phyloP scores from a whole-genome alignment of 2,888 invertebrate species.

The Blera fallax region DNA sequence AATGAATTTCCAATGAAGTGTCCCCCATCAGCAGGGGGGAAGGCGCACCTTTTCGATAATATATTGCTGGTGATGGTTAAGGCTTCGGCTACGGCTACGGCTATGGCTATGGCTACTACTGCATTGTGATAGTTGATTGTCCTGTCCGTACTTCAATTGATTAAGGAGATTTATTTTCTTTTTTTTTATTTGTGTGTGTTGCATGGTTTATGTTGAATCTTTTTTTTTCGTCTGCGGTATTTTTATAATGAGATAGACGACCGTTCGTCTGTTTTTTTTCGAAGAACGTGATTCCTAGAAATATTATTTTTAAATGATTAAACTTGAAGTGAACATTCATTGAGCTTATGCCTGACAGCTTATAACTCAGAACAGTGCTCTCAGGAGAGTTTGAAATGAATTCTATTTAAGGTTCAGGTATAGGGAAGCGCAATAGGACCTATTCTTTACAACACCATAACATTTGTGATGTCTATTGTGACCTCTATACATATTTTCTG shows the following conservation, averaged over 20 bases:
- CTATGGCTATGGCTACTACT: not conserved
- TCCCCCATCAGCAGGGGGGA: not conserved
- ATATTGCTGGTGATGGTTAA: not conserved
- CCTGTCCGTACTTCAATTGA: slow-evolving; percentile 31
- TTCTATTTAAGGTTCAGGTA: too few relatives aligned
- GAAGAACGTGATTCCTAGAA: slow-evolving; percentile 8
- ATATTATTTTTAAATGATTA: too few relatives aligned
- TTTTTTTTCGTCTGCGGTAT: slow-evolving; percentile 13
- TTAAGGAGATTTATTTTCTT: slow-evolving; percentile 38
- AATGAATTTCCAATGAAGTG: slow-evolving; percentile 19
- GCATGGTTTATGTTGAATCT: not conserved
- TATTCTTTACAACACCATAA: too few relatives aligned
- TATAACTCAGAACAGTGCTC: too few relatives aligned
- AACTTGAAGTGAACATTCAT: not conserved
- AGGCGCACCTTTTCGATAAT: not conserved
- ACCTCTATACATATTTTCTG: too few relatives aligned
- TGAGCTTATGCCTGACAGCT: not conserved
- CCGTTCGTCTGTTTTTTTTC: not conserved
- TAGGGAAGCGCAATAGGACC: too few relatives aligned
- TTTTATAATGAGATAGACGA: slow-evolving; percentile 23
- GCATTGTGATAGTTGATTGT: slow-evolving; percentile 16
- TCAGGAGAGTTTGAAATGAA: too few relatives aligned
- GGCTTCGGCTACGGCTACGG: too few relatives aligned
- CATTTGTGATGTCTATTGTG: too few relatives aligned
- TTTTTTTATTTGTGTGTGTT: not conserved